A percentile compares a stretch with the other conserved stretches of the same genome.
These are phyloP conservation scores for Sitta europaea DNA, from an alignment of 2,113 vertebrate species.

Conservation along the genomic window DNA sequence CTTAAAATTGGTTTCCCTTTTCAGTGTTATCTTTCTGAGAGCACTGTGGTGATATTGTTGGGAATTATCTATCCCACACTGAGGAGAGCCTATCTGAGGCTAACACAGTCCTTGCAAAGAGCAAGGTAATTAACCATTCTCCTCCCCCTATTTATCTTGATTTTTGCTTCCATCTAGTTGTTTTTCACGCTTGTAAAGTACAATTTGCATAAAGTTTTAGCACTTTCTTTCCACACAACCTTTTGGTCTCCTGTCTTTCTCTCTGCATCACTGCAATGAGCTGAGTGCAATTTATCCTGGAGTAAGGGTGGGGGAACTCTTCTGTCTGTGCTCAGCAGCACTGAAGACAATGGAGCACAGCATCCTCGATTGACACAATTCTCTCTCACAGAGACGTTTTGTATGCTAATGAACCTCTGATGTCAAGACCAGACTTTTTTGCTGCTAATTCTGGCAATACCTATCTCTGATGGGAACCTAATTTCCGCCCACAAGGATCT, in stretches of 20 bases:
- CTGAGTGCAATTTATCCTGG: neutral
- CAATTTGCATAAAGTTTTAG: slow-evolving; percentile 38
- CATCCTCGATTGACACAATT: neutral
- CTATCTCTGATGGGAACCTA: neutral
- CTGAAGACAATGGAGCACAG: slow-evolving; percentile 21
- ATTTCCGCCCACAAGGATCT: slow-evolving; percentile 44
- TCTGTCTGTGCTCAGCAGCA: neutral
- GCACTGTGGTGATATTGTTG: slow-evolving; percentile 12
- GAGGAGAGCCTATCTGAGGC: slow-evolving; percentile 46
- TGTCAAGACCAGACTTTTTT: slow-evolving; percentile 22
- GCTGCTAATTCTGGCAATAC: slow-evolving; percentile 14
- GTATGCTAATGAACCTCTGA: slow-evolving; percentile 48
- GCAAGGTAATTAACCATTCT: slow-evolving; percentile 50
- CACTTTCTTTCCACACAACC: slow-evolving; percentile 26
- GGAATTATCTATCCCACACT: slow-evolving; percentile 40
- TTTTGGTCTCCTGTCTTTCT: neutral
- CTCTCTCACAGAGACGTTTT: slow-evolving; percentile 35
- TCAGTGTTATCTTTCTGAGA: slow-evolving; percentile 24
- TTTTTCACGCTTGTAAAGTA: slow-evolving; percentile 1
- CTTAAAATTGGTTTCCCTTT: slow-evolving; percentile 47
- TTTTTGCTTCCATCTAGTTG: slow-evolving; percentile 60
- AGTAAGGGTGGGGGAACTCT: neutral
- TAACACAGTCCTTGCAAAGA: slow-evolving; percentile 46
- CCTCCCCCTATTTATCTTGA: slow-evolving; percentile 52
- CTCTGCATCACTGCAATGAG: neutral